Conservation (phyloP, 53 echinoderm and acorn worm species). For the Holothuria leucospilota region DNA sequence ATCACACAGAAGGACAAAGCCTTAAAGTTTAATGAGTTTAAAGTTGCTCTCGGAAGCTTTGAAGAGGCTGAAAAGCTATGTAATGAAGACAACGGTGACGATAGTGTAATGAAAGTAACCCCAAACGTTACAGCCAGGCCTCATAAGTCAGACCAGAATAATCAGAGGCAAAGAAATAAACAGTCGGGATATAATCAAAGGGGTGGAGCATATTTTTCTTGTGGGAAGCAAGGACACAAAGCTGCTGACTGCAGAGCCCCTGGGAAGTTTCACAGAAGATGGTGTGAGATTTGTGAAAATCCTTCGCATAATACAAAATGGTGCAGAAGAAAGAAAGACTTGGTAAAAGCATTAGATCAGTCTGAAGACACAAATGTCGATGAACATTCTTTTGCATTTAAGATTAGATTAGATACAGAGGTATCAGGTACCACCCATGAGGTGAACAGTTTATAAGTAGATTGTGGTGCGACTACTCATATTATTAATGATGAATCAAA, state of each 20-base stretch:
- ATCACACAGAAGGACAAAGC: constrained; percentile 54
- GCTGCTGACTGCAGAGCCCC: constrained; percentile 2
- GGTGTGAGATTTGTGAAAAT: constrained; percentile 9
- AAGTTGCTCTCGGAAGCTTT: constrained; percentile 18
- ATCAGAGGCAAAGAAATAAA: background rate
- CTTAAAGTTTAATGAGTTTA: constrained; percentile 14
- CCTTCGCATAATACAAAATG: constrained; percentile 24
- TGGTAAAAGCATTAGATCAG: background rate
- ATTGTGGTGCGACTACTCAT: constrained; percentile 57
- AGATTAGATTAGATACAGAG: constrained; percentile 12
- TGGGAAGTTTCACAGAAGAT: background rate
- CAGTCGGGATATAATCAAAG: background rate
- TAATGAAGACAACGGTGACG: background rate
- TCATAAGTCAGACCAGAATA: background rate
- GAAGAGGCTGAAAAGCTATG: background rate
- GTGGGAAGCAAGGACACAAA: constrained; percentile 7
- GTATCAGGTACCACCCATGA: background rate
- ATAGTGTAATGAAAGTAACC: constrained; percentile 21
- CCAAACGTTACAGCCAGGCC: background rate
- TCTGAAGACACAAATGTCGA: background rate
- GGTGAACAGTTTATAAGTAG: constrained; percentile 27
- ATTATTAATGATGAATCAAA: constrained; percentile 40
- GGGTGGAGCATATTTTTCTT: background rate
- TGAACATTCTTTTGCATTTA: background rate
- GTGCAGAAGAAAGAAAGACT: constrained; percentile 37